Evolutionary conservation across 2,888 invertebrate genomes (phyloP), one percentile per base, ranked within the genome.

Genomic region (Cheilosia variabilis): DNA sequence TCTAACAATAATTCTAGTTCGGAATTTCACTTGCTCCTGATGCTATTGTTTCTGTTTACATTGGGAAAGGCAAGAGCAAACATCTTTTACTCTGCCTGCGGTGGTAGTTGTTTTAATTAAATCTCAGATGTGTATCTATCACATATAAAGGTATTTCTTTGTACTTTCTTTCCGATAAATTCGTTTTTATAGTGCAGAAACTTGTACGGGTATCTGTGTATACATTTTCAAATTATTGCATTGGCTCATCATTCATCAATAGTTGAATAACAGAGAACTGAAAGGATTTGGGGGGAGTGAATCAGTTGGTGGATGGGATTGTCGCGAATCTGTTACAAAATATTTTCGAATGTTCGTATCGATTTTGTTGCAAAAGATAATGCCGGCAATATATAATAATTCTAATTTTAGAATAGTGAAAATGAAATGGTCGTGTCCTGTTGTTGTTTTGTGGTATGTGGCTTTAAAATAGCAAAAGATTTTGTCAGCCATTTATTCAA

Each of bases 41-140:
- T 69, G 45, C 62, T 47, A 52, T 58, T 65, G 50, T 71, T 58
- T 31, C 27, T 71, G 72, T 72, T 62, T 72, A 53, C 43, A 45
- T 63, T 63, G 34, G n/a, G 31, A 72, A 41, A 27, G 31, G 71
- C 27, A 22, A 50, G 37, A 47, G 50, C 47, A 60, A 60, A 60
- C 50, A 5, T 57, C 47, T 50, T 37, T 24, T 50, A 7, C 37
- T 24, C 37, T 34, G 47, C 24, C 43, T 37, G 41, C 50, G 37
- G 24, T 27, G 17, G 22, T 31, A 52, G 63, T 45, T 73, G 53
- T 17, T 63, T 53, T 73, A 73, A 73, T 73, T 63, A 73, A 73
- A 73, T 53, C 22, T 63, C 15, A 13, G n/a, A 45, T 63, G 15
- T 45, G 7, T 45, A 17, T 17, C 17, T 45, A 45, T 17, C 2